Evolutionary conservation across 2,888 invertebrate genomes (phyloP).

Genomic region (Leucania comma): DNA sequence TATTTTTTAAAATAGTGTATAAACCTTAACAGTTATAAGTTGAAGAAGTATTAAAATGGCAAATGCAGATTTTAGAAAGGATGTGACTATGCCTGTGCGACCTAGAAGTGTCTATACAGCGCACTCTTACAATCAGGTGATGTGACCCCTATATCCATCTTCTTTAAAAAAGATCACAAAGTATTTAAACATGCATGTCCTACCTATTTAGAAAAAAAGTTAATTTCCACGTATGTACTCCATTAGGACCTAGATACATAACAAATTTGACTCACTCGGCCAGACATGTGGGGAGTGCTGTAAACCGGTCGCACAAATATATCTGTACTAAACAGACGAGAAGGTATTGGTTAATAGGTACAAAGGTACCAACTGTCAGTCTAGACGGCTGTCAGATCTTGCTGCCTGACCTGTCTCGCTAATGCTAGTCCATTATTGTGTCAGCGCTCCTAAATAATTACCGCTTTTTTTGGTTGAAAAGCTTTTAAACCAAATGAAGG

Average conservation of each 20-base stretch:
- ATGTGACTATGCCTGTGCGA: conserved; percentile 88
- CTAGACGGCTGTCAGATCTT: background rate
- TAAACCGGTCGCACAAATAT: no score
- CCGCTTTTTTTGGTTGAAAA: no score
- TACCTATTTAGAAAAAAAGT: background rate
- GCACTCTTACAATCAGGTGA: conserved; percentile 91
- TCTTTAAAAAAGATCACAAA: background rate
- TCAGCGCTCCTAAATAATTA: no score
- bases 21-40: conserved; percentile 80
- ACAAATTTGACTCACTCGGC: no score
- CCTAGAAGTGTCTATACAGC: conserved; percentile 93
- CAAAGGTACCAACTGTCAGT: background rate
- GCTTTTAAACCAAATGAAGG: background rate
- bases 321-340: no score
- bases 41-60: conserved; percentile 87
- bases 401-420: background rate
- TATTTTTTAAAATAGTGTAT: conserved; percentile 86
- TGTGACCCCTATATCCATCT: conserved; percentile 14
- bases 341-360: no score
- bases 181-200: background rate
- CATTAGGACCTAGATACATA: no score
- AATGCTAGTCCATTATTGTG: no score
- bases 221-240: no score
- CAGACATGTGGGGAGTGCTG: no score
- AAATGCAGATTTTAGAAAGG: conserved; percentile 88